phyloP scores from a whole-genome alignment of 1,140 invertebrate genomes.

The Drosophila pectinifera region DNA sequence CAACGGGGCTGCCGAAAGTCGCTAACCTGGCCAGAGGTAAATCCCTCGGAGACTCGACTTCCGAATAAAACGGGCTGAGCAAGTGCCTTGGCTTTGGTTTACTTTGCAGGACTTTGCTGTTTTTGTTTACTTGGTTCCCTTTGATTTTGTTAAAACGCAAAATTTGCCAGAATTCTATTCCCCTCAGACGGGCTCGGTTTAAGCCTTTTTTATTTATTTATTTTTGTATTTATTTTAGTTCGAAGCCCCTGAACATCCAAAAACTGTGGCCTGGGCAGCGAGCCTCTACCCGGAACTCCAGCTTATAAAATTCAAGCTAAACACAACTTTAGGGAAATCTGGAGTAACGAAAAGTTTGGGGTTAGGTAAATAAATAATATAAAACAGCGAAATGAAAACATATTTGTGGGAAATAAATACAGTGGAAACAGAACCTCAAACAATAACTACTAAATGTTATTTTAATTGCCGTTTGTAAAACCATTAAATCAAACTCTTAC shows the following conservation, averaged over 20 bases:
- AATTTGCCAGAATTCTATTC: conserved; percentile 32
- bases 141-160: conserved; percentile 55
- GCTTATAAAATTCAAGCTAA: conserved; percentile 4
- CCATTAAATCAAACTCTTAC: too few species aligned
- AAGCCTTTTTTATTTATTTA: conserved; percentile 30
- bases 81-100: conserved; percentile 46
- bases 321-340: conserved; percentile 9
- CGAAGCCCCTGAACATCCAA: conserved; percentile 2
- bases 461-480: not conserved
- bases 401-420: not conserved
- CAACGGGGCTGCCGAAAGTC: conserved; percentile 9
- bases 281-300: conserved; percentile 4
- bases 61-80: conserved; percentile 32
- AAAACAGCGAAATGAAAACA: not conserved
- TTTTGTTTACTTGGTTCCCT: conserved; percentile 66
- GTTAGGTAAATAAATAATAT: not conserved
- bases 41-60: conserved; percentile 21
- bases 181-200: conserved; percentile 18
- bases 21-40: conserved; percentile 12
- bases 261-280: conserved; percentile 10
- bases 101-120: conserved; percentile 36
- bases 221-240: conserved; percentile 42
- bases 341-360: conserved; percentile 20
- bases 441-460: not conserved
- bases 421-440: not conserved